A percentile compares a stretch with the other conserved stretches of the same genome.
phyloP scores from a whole-genome alignment of 2,888 invertebrate species.

The Brenthis hecate region DNA sequence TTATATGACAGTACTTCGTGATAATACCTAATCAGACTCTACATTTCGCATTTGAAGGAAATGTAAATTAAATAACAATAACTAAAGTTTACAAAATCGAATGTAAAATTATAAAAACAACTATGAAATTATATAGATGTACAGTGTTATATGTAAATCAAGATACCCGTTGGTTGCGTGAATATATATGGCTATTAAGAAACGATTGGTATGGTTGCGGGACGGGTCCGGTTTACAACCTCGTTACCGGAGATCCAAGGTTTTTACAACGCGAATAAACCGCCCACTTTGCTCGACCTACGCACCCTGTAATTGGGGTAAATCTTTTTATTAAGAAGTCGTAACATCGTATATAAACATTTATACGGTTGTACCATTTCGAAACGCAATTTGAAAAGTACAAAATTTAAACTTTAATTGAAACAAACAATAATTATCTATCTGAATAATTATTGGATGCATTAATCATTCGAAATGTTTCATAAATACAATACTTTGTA shows the following conservation, averaged over 20 bases:
- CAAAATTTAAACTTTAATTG: conserved; percentile 26
- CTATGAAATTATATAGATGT: not conserved
- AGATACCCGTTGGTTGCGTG: conserved; percentile 25
- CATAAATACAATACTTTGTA: conserved; percentile 37
- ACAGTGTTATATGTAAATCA: conserved; percentile 29
- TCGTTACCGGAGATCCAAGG: conserved; percentile 69
- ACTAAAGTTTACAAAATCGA: no score
- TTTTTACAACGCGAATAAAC: conserved; percentile 77
- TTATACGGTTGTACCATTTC: conserved; percentile 15
- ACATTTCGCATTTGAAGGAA: not conserved
- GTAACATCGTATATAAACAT: conserved; percentile 23
- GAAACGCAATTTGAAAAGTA: conserved; percentile 10
- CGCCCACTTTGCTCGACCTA: conserved; percentile 59
- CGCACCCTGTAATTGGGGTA: conserved; percentile 70
- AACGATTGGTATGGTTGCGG: conserved; percentile 55
- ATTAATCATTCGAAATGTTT: conserved; percentile 38
- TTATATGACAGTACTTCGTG: conserved; percentile 15
- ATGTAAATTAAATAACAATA: not conserved
- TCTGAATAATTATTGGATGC: conserved; percentile 39
- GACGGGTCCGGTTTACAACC: conserved; percentile 63
- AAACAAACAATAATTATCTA: conserved; percentile 37
- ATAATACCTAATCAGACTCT: not conserved
- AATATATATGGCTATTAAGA: conserved; percentile 46
- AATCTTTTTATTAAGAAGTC: conserved; percentile 63
- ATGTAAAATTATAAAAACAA: no score